Conservation (phyloP, 2,888 invertebrate genomes). For the Odontomyia ornata region DNA sequence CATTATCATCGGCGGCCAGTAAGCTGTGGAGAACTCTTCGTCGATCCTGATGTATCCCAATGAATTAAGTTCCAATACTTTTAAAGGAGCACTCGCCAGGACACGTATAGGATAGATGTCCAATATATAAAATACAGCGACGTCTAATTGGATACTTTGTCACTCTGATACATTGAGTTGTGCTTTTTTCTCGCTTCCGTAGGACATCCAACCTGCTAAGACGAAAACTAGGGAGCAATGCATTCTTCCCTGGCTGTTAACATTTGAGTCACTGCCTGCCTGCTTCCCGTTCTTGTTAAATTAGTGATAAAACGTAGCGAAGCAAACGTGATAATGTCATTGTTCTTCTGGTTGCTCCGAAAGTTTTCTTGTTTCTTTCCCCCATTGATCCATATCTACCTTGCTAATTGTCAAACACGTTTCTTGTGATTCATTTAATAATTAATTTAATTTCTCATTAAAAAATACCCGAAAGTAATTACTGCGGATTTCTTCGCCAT, state of each 20-base stretch:
- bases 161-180: conserved; percentile 49
- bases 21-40: conserved; percentile 14
- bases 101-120: conserved; percentile 43
- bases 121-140: conserved; percentile 45
- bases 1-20: conserved; percentile 42
- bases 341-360: neutral
- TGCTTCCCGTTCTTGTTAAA: neutral
- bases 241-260: neutral
- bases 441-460: conserved; percentile 29
- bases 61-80: conserved; percentile 50
- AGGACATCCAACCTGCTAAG: neutral
- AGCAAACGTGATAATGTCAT: conserved; percentile 23
- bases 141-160: conserved; percentile 51
- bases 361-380: neutral
- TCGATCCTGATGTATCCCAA: conserved; percentile 48
- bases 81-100: conserved; percentile 25
- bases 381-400: neutral
- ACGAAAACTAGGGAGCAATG: neutral
- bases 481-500: neutral
- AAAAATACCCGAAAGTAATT: conserved; percentile 9
- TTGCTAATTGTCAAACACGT: conserved; percentile 16
- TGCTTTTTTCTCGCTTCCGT: neutral
- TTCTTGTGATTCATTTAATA: conserved; percentile 10
- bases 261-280: neutral
- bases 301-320: conserved; percentile 14